These are phyloP conservation scores for Sabatieria punctata DNA, from an alignment of 2,888 invertebrate species.

Conservation along the genomic window DNA sequence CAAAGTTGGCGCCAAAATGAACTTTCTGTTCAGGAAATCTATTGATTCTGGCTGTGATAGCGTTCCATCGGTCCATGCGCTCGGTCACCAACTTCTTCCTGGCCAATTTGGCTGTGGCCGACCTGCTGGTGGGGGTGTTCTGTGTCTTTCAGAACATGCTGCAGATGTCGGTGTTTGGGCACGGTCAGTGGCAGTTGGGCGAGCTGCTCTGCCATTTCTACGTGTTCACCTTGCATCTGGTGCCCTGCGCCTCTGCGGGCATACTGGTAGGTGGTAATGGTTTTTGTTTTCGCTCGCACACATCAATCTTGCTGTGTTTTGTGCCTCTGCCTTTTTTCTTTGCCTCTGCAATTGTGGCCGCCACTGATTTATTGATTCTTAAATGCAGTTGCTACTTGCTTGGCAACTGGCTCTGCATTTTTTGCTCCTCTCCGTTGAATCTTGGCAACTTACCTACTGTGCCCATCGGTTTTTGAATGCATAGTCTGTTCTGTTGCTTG, in stretches of 20 bases:
- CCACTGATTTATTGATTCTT: too few relatives aligned
- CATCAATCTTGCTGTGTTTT: too few relatives aligned
- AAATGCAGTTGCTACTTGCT: too few relatives aligned
- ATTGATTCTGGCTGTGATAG: conserved; percentile 67
- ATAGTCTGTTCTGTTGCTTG: too few relatives aligned
- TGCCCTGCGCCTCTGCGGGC: conserved; percentile 67
- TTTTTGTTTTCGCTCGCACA: too few relatives aligned
- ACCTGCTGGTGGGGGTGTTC: conserved; percentile 73
- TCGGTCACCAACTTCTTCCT: conserved; percentile 80
- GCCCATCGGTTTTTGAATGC: too few relatives aligned
- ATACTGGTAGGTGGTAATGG: conserved; percentile 62
- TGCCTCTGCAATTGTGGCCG: too few relatives aligned
- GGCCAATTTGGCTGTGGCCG: conserved; percentile 72
- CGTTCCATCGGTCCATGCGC: conserved; percentile 57
- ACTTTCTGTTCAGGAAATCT: conserved; percentile 56
- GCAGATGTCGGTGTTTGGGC: conserved; percentile 44
- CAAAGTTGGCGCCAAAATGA: too few relatives aligned
- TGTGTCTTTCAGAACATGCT: conserved; percentile 77
- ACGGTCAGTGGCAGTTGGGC: conserved; percentile 27
- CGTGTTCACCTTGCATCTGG: conserved; percentile 69
- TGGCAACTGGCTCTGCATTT: too few relatives aligned
- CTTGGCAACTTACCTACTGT: too few relatives aligned
- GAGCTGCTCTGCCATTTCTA: conserved; percentile 75
- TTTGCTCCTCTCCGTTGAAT: too few relatives aligned
- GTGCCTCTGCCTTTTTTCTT: too few relatives aligned